Evolutionary conservation across 2,888 invertebrate genomes (phyloP), one percentile per base, ranked within the genome.

Genomic region (Hyposoter didymator): DNA sequence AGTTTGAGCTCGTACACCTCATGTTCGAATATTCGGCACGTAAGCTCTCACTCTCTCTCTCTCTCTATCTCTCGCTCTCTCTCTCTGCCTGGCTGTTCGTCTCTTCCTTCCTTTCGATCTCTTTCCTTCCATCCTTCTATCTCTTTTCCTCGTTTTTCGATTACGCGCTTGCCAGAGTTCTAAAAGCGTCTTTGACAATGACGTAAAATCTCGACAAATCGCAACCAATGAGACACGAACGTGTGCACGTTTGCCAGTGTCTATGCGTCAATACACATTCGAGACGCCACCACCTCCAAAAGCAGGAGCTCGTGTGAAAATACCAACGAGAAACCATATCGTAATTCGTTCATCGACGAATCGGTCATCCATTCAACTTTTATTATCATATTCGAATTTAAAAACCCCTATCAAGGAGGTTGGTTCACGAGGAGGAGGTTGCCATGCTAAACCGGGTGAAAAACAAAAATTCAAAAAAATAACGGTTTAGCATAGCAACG

Each of bases 181-280:
- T 93, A 93, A 93, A 93, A 93, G 88, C 91, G 92, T 93, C 92
- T 90, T 88, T 90, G 91, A 92, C 92, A 93, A 91, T 92, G 92
- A 92, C 93, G 92, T 89, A 92, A 92, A 91, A 92, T 91, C 90
- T 84, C 89, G 88, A 89, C 89, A 89, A 90, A 91, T 91, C 89
- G 90, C 86, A 85, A 72, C 80, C 80, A 78, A 83, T 83, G 76
- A 43, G 73, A 72, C 66, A 66, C 47, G 35, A 14, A 47, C 64
- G 47, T 43, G 19, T 55, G 69, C 39, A 39, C 8, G 4, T 52
- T 22, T 72, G 12, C 12, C 43, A n/a, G 76, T 62, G 73, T 12
- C n/a, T n/a, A 45, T 19, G 10, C 69, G 55, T 39, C 14, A 17
- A 45, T 45, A 45, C 22, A 43, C 6, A 22, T 32, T 22, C 43